Conservation (phyloP, 2,888 invertebrate species). For the Mythimna lalbum region DNA sequence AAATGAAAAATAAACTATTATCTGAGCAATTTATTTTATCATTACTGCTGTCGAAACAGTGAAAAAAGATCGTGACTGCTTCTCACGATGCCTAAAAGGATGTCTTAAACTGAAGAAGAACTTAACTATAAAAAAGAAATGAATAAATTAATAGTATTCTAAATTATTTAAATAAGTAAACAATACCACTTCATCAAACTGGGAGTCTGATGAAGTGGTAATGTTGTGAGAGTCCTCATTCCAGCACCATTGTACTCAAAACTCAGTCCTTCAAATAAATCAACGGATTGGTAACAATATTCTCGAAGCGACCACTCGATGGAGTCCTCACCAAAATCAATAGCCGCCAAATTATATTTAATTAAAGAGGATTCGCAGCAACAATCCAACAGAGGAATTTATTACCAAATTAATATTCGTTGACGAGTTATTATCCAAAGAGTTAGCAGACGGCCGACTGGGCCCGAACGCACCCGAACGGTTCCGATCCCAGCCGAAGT, state of each 20-base stretch:
- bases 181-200: background rate
- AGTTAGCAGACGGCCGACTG: constrained; percentile 19
- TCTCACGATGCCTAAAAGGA: too few species aligned
- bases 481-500: constrained; percentile 32
- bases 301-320: constrained; percentile 33
- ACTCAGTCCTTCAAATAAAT: constrained; percentile 11
- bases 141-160: background rate
- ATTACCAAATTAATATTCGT: constrained; percentile 68
- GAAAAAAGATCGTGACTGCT: too few species aligned
- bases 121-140: background rate
- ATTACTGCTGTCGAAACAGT: too few species aligned
- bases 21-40: background rate
- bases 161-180: background rate
- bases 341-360: constrained; percentile 66
- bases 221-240: background rate
- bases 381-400: constrained; percentile 68
- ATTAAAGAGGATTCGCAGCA: constrained; percentile 64
- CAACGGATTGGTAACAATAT: constrained; percentile 26
- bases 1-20: background rate
- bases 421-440: constrained; percentile 67
- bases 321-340: constrained; percentile 60
- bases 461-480: constrained; percentile 7
- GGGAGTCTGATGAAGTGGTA: too few species aligned
- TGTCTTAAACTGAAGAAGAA: too few species aligned
- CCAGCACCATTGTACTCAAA: constrained; percentile 16